phyloP scores from a whole-genome alignment of 2,888 invertebrate species.

The Syritta pipiens region DNA sequence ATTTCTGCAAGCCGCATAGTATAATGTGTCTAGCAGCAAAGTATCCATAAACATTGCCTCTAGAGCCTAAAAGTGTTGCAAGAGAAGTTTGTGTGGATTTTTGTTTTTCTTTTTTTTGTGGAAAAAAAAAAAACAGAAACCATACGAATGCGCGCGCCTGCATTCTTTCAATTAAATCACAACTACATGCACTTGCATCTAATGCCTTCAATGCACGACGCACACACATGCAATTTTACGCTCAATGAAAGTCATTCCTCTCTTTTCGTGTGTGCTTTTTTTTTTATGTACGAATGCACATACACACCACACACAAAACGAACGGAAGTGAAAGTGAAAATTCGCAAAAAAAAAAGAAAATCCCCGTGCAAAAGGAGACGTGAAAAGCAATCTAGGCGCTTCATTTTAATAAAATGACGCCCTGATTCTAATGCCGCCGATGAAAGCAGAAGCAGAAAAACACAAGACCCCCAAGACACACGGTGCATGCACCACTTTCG shows the following conservation, averaged over 20 bases:
- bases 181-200: constrained; percentile 17
- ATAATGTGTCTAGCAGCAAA: constrained; percentile 61
- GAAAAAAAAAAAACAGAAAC: constrained; percentile 38
- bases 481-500: constrained; percentile 56
- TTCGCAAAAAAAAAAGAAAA: constrained; percentile 10
- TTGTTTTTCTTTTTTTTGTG: constrained; percentile 9
- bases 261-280: constrained; percentile 36
- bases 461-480: no score
- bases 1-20: constrained; percentile 13
- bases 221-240: constrained; percentile 6
- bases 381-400: constrained; percentile 39
- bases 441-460: constrained; percentile 6
- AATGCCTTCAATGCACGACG: neutral
- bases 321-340: constrained; percentile 69
- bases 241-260: constrained; percentile 69
- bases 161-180: constrained; percentile 54
- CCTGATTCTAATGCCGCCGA: constrained; percentile 48
- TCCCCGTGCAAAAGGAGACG: neutral
- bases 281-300: constrained; percentile 7
- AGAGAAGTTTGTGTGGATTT: constrained; percentile 27
- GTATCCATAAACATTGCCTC: constrained; percentile 58
- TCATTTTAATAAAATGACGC: constrained; percentile 49
- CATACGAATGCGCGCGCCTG: constrained; percentile 56
- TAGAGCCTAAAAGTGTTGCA: constrained; percentile 31
- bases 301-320: constrained; percentile 13